phyloP scores from a whole-genome alignment of 1,140 invertebrate species.

The Ostrea denselamellosa region DNA sequence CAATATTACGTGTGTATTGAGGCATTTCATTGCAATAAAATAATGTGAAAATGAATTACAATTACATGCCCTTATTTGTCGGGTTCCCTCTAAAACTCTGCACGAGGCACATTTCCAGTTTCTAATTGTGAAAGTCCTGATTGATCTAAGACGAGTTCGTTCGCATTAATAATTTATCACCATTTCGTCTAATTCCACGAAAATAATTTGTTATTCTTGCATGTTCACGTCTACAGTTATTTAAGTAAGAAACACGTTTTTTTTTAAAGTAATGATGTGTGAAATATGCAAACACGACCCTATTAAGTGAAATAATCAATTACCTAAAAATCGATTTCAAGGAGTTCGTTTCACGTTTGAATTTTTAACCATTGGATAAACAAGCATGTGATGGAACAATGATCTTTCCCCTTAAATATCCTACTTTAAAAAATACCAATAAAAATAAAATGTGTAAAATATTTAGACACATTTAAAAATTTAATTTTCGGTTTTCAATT shows the following conservation, averaged over 20 bases:
- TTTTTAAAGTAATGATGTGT: background rate
- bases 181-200: background rate
- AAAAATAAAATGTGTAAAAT: background rate
- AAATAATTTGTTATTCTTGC: background rate
- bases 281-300: background rate
- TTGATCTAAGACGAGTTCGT: background rate
- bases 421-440: background rate
- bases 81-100: background rate
- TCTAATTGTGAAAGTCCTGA: background rate
- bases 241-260: background rate
- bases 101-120: background rate
- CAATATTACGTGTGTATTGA: slow-evolving; percentile 2
- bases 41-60: background rate
- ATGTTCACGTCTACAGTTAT: background rate
- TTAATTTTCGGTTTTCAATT: too few species aligned
- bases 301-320: background rate
- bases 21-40: slow-evolving; percentile 31
- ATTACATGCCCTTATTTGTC: background rate
- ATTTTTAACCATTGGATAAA: background rate
- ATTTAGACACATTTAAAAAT: too few species aligned
- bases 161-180: background rate
- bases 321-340: background rate
- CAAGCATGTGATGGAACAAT: too few species aligned
- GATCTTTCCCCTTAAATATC: too few species aligned
- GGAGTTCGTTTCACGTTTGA: background rate